Percentiles rank a stretch among this genome's conserved stretches.
Evolutionary conservation across 2,888 invertebrate species (phyloP).

Genomic region (Xiphydria camelus): DNA sequence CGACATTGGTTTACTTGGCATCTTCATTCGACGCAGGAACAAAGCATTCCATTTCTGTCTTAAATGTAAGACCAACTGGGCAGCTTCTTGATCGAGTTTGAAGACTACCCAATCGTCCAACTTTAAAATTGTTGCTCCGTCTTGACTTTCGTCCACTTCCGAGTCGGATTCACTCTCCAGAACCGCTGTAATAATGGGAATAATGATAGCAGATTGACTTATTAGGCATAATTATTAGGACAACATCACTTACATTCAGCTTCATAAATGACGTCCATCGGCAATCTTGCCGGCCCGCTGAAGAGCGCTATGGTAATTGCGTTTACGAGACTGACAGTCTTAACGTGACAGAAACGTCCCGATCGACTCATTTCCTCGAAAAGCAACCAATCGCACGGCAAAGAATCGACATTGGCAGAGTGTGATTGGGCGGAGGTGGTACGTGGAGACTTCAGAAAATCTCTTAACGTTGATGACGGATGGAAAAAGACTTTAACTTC

Average conservation of each 20-base stretch:
- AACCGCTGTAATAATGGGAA: conserved; percentile 33
- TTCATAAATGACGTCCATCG: conserved; percentile 58
- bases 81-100: conserved; percentile 69
- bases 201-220: too few relatives aligned
- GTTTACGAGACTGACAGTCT: conserved; percentile 80
- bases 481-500: conserved; percentile 68
- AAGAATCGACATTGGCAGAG: conserved; percentile 52
- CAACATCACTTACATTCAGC: conserved; percentile 47
- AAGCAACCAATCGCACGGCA: conserved; percentile 82
- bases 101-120: conserved; percentile 79
- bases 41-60: conserved; percentile 75
- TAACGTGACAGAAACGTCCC: conserved; percentile 71
- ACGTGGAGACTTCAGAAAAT: conserved; percentile 47
- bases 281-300: conserved; percentile 71
- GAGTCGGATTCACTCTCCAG: conserved; percentile 59
- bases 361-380: conserved; percentile 83
- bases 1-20: conserved; percentile 63
- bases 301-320: conserved; percentile 80
- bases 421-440: conserved; percentile 49
- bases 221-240: not conserved
- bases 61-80: conserved; percentile 68
- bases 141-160: conserved; percentile 61
- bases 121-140: conserved; percentile 61
- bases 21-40: conserved; percentile 66
- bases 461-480: conserved; percentile 64